phyloP scores from a whole-genome alignment of 53 echinoderm and acorn worm species.

The Arbacia lixula region DNA sequence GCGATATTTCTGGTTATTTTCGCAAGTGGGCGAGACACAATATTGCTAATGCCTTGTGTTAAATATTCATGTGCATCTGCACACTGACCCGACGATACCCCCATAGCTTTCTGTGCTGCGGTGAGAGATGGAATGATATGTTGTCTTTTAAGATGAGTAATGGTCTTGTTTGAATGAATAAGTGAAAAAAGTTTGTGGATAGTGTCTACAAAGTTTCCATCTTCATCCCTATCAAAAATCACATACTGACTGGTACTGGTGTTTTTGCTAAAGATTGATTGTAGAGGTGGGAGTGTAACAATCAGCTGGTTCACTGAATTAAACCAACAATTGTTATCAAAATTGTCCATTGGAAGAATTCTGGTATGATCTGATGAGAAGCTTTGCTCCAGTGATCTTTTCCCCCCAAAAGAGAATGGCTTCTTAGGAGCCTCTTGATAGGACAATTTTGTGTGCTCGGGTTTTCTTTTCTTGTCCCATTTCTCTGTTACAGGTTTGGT shows the following conservation, averaged over 20 bases:
- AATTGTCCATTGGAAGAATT: conserved; percentile 14
- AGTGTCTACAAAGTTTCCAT: neutral
- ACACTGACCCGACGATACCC: neutral
- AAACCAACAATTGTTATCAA: conserved; percentile 11
- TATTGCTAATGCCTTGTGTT: no score
- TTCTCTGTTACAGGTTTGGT: neutral
- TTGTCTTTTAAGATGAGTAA: no score
- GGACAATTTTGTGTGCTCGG: neutral
- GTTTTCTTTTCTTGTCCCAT: neutral
- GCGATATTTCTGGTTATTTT: no score
- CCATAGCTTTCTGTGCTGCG: neutral
- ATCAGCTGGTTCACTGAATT: conserved; percentile 10
- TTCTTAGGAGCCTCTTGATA: neutral
- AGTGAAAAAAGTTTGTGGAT: neutral
- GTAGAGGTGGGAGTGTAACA: neutral
- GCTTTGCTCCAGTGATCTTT: no score
- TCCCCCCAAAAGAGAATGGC: no score
- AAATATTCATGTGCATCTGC: conserved; percentile 6
- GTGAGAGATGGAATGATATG: no score
- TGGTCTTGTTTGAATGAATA: neutral
- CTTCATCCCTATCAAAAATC: neutral
- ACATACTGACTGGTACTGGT: neutral
- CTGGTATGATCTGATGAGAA: no score
- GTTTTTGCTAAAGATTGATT: neutral
- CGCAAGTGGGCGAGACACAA: no score